Evolutionary conservation across 1,140 invertebrate species (phyloP), one percentile per base, ranked within the genome.

Genomic region (Drosophila repleta): DNA sequence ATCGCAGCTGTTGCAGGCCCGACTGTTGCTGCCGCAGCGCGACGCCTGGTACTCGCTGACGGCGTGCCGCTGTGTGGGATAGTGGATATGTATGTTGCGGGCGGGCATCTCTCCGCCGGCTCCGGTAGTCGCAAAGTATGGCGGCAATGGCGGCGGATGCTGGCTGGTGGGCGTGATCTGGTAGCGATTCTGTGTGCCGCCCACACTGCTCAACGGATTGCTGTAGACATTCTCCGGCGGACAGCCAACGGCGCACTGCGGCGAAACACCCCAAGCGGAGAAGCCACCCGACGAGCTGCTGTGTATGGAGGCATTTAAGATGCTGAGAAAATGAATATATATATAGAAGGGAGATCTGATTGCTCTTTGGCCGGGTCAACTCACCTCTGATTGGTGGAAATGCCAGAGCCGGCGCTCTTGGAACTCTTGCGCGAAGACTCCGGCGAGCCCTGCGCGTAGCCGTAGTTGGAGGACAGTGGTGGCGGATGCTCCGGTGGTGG

Each of bases 401-500:
- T 81, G 45, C 83, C 90, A 0, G 91, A 92, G 21, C 90, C 91
- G 8, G 75, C 90, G 55, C 87, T 89, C 58, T 91, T 91, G n/a
- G 90, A 90, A 46, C 90, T 91, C 74, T 91, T 91, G 18, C 87
- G 73, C n/a, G 84, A 91, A 0, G 90, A 91, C 60, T 91, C 90
- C 21, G 91, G 91, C 11, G 90, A 91, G 20, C 90, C 90, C 15
- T 91, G 90, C 0, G 87, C 58, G 66, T 91, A 92, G 15, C 81
- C 79, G 32, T 89, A 90, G 17, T 71, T 78, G 29, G 85, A 90
- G 35, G 91, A 87, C 26, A 85, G 83, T 43, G 95, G 95, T 3
- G 96, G 96, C 10, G 96, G 96, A 91, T 96, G 95, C 74, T 96
- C 95, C 0, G 96, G 96, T 1, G 96, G 96, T 45, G 96, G 96